Evolutionary conservation across 2,888 invertebrate genomes (phyloP).

Genomic region (Smittia aterrima): DNA sequence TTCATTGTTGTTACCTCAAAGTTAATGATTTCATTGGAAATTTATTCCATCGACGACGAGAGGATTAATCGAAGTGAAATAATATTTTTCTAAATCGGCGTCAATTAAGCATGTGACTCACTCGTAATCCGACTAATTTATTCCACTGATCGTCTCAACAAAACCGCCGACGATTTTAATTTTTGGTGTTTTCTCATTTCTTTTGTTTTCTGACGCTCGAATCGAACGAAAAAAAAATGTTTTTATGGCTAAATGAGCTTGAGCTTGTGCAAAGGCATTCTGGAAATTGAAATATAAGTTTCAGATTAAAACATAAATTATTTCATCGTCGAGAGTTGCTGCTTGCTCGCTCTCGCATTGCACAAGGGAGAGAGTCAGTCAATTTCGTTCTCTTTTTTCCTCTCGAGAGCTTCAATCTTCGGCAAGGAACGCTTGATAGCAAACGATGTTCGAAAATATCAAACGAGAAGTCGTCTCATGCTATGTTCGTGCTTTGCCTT

Average conservation of each 20-base stretch:
- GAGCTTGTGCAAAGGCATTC: neutral
- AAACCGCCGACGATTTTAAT: slow-evolving; percentile 10
- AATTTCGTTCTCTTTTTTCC: slow-evolving; percentile 1
- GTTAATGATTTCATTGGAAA: slow-evolving; percentile 14
- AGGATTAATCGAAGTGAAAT: slow-evolving; percentile 13
- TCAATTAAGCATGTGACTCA: slow-evolving; percentile 40
- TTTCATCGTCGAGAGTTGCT: neutral
- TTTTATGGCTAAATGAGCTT: neutral
- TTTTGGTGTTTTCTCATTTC: neutral
- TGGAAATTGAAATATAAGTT: slow-evolving; percentile 4
- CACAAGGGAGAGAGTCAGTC: neutral
- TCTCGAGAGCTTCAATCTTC: neutral
- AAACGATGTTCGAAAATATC: neutral
- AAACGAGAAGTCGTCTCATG: neutral
- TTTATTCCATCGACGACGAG: neutral
- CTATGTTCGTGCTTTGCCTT: neutral
- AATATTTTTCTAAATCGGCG: slow-evolving; percentile 11
- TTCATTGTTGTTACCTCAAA: neutral
- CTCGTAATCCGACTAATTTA: slow-evolving; percentile 38
- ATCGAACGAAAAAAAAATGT: too few species aligned
- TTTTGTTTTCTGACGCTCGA: neutral
- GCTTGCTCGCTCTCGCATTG: neutral
- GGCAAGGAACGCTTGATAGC: neutral
- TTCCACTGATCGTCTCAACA: neutral
- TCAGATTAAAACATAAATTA: slow-evolving; percentile 9